These are phyloP conservation scores for Tetragonisca angustula DNA, from an alignment of 2,888 invertebrate genomes.

Conservation along the genomic window DNA sequence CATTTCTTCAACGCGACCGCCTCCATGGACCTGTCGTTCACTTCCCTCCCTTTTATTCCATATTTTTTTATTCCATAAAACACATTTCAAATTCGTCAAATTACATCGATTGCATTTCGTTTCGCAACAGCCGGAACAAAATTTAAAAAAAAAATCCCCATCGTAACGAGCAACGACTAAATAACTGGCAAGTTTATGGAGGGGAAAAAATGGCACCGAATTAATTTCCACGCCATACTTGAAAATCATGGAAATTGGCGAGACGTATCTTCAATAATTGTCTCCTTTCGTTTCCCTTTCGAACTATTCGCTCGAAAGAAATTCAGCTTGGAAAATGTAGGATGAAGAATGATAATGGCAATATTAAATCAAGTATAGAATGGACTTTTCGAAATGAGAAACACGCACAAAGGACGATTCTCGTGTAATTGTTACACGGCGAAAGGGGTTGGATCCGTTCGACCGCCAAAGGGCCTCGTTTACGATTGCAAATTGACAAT, in stretches of 20 bases:
- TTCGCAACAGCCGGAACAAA: no score
- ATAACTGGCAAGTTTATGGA: no score
- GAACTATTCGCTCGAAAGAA: neutral
- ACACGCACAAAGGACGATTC: slow-evolving; percentile 63
- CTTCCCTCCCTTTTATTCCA: neutral
- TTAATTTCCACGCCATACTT: no score
- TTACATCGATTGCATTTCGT: no score
- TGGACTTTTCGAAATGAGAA: neutral
- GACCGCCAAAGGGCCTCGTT: slow-evolving; percentile 59
- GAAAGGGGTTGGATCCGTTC: slow-evolving; percentile 39
- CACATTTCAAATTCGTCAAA: neutral
- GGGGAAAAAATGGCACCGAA: no score
- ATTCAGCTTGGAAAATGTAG: neutral
- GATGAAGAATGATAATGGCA: neutral
- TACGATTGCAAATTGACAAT: slow-evolving; percentile 80
- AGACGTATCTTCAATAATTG: neutral
- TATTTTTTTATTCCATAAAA: neutral
- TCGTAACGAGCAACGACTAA: no score
- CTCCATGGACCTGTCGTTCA: neutral
- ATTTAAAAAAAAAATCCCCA: no score
- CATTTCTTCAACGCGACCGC: slow-evolving; percentile 52
- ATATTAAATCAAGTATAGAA: neutral
- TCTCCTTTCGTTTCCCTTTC: neutral
- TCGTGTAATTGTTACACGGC: slow-evolving; percentile 66
- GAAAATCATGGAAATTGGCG: no score